Evolutionary conservation across 1,140 invertebrate genomes (phyloP).

Genomic region (Brachionus koreanus): DNA sequence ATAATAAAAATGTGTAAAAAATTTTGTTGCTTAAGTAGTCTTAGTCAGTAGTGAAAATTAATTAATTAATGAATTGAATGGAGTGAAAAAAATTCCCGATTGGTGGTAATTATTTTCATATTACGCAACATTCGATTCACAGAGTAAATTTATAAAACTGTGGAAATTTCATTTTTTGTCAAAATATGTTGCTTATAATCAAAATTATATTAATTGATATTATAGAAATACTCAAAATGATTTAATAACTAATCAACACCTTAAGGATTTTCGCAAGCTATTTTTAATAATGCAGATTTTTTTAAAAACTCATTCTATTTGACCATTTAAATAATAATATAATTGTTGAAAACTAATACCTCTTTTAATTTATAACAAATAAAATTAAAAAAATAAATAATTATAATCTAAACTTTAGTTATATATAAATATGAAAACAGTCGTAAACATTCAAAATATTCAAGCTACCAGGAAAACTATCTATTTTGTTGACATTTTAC

Average conservation of each 20-base stretch:
- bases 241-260: constrained; percentile 37
- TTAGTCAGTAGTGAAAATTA: neutral
- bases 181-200: constrained; percentile 20
- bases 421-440: neutral
- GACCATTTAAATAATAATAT: no score
- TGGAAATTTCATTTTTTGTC: neutral
- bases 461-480: neutral
- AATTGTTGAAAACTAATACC: no score
- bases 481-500: constrained; percentile 3
- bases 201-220: neutral
- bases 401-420: neutral
- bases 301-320: no score
- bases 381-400: neutral
- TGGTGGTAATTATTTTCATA: neutral
- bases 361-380: no score
- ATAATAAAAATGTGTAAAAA: no score
- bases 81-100: neutral
- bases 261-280: neutral
- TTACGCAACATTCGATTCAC: constrained; percentile 29
- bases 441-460: neutral
- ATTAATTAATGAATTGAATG: constrained; percentile 1
- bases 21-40: neutral
- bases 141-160: neutral
- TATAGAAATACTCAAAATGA: neutral
- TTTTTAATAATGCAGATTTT: neutral